Conservation (phyloP, 1,140 invertebrate species). For the Oryctes rhinoceros region DNA sequence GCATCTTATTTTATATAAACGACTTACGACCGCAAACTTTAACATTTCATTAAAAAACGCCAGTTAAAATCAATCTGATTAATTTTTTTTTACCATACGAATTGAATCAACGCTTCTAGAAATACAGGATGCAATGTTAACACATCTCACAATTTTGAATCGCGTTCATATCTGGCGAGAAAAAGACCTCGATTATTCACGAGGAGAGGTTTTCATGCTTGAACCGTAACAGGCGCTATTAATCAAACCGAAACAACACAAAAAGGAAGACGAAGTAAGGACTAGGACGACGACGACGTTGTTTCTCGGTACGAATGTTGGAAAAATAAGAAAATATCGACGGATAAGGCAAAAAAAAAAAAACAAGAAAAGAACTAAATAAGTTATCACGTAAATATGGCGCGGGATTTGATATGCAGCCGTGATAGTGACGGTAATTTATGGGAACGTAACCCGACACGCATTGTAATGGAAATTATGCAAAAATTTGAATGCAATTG, state of each 20-base stretch:
- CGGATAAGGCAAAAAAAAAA: conserved; percentile 2
- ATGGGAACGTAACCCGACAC: conserved; percentile 35
- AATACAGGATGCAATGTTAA: neutral
- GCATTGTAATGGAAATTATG: conserved; percentile 40
- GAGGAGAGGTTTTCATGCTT: conserved; percentile 13
- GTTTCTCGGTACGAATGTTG: conserved; percentile 11
- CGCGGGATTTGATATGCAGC: conserved; percentile 30
- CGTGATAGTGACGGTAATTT: conserved; percentile 38
- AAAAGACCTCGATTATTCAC: conserved; percentile 30
- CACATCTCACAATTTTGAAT: neutral
- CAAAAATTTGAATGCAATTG: conserved; percentile 33
- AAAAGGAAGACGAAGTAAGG: neutral
- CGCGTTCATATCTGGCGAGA: neutral
- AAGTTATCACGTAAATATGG: conserved; percentile 39
- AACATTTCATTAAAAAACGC: too few relatives aligned
- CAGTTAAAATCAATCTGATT: too few relatives aligned
- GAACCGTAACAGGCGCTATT: conserved; percentile 26
- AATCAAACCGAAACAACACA: conserved; percentile 17
- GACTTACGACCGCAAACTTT: too few relatives aligned
- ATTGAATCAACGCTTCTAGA: neutral
- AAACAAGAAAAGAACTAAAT: conserved; percentile 14
- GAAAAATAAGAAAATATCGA: conserved; percentile 28
- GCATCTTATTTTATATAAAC: too few relatives aligned
- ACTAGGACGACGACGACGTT: neutral
- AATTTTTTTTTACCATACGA: too few relatives aligned